Conservation (phyloP, 2,113 vertebrate genomes). For the Tragelaphus scriptus region DNA sequence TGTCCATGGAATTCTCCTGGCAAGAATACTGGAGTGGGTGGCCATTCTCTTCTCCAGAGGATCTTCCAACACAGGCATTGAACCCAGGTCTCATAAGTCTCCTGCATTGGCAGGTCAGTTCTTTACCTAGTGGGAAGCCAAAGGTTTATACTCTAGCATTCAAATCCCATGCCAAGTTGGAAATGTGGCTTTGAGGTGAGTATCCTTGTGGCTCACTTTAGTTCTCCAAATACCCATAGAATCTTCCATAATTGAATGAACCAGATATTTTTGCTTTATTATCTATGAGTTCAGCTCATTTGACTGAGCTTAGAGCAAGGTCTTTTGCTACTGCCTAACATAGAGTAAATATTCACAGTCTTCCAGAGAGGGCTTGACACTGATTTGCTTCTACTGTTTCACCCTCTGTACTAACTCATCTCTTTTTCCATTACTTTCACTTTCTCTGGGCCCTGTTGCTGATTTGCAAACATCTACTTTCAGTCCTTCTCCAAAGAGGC, state of each 20-base stretch:
- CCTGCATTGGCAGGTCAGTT: background rate
- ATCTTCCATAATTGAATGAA: background rate
- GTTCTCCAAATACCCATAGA: background rate
- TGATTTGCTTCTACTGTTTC: background rate
- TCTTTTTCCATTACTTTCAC: background rate
- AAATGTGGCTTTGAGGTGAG: background rate
- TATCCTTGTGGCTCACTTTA: background rate
- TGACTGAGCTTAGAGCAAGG: background rate
- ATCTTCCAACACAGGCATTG: background rate
- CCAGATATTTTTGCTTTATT: background rate
- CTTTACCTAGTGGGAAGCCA: background rate
- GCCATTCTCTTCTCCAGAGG: background rate
- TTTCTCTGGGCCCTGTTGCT: background rate
- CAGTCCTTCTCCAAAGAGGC: background rate
- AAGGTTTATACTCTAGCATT: background rate
- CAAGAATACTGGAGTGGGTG: background rate
- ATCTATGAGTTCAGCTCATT: background rate
- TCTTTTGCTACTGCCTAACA: background rate
- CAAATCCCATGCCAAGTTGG: background rate
- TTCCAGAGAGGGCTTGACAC: background rate
- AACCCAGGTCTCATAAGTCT: background rate
- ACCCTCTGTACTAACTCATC: fast-evolving
- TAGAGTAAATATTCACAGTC: background rate
- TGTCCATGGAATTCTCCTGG: background rate
- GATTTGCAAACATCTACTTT: background rate